These are phyloP conservation scores for Schizaphis graminum DNA, from an alignment of 2,888 invertebrate genomes.

Conservation along the genomic window DNA sequence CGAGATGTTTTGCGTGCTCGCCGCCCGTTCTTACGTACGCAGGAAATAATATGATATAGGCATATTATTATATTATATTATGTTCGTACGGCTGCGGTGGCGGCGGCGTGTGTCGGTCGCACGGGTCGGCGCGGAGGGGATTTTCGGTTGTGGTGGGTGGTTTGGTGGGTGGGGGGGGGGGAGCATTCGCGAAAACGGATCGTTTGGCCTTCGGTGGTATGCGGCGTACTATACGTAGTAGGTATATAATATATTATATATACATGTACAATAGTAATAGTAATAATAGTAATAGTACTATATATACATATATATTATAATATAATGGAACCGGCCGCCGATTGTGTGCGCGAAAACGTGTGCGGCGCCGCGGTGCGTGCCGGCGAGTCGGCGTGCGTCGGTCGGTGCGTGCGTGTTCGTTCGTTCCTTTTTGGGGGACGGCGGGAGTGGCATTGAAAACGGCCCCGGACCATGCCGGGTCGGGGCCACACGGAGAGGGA, in stretches of 20 bases:
- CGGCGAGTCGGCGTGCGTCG: slow-evolving; percentile 17
- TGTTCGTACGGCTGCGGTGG: not conserved
- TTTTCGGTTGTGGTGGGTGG: not conserved
- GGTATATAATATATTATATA: not conserved
- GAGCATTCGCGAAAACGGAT: slow-evolving; percentile 9
- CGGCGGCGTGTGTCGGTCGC: not conserved
- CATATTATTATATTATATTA: not conserved
- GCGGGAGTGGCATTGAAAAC: slow-evolving; percentile 63
- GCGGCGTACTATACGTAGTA: not conserved
- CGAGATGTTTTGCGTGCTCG: slow-evolving; percentile 4
- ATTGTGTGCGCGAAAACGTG: slow-evolving; percentile 24
- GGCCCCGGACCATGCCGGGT: slow-evolving; percentile 60
- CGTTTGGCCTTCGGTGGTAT: slow-evolving; percentile 49
- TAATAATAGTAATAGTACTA: not conserved
- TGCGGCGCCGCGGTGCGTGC: slow-evolving; percentile 25
- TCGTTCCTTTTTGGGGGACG: not conserved
- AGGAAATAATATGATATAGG: not conserved
- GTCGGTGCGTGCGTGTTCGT: not conserved
- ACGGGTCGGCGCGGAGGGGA: not conserved
- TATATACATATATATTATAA: not conserved
- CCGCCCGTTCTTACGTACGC: not conserved
- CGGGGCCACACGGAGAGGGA: slow-evolving; percentile 60
- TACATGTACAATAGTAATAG: not conserved
- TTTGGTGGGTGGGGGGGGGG: not conserved
- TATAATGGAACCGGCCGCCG: slow-evolving; percentile 8